These are phyloP conservation scores for Chelon auratus DNA, from an alignment of 2,797 vertebrate species.

Conservation along the genomic window DNA sequence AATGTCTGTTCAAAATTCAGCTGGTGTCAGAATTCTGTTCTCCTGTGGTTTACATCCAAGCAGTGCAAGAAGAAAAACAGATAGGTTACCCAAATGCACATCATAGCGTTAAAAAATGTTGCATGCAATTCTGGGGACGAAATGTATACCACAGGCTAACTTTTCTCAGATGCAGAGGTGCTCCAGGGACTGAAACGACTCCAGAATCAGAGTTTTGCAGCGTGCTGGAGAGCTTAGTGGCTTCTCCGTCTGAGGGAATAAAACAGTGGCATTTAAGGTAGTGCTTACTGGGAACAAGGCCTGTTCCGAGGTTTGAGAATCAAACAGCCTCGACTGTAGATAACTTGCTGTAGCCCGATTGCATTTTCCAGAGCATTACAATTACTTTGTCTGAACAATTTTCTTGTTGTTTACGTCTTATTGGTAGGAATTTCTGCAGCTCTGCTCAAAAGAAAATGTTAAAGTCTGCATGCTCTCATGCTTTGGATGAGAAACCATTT, in stretches of 20 bases:
- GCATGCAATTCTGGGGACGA: conserved; percentile 32
- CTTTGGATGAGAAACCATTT: conserved; percentile 14
- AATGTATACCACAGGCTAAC: conserved; percentile 9
- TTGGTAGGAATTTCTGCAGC: conserved; percentile 7
- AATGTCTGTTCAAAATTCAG: conserved; percentile 29
- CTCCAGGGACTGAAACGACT: neutral
- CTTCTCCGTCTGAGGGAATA: neutral
- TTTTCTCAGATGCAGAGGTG: conserved; percentile 29
- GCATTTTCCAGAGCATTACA: neutral
- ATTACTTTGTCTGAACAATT: neutral
- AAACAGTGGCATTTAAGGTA: too few species aligned
- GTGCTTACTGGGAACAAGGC: too few species aligned
- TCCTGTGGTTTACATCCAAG: conserved; percentile 5
- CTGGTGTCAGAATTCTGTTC: conserved; percentile 8
- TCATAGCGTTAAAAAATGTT: conserved; percentile 2
- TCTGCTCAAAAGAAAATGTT: conserved; percentile 33
- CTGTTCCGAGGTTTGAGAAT: neutral
- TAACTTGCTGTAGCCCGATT: neutral
- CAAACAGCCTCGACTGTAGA: neutral
- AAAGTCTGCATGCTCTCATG: neutral
- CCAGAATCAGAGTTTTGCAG: neutral
- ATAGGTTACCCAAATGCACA: neutral
- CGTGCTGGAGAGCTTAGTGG: neutral
- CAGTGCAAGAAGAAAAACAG: conserved; percentile 1
- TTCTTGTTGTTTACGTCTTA: neutral